Evolutionary conservation across 2,113 vertebrate genomes (phyloP), one percentile per base, ranked within the genome.

Genomic region (Sardina pilchardus): DNA sequence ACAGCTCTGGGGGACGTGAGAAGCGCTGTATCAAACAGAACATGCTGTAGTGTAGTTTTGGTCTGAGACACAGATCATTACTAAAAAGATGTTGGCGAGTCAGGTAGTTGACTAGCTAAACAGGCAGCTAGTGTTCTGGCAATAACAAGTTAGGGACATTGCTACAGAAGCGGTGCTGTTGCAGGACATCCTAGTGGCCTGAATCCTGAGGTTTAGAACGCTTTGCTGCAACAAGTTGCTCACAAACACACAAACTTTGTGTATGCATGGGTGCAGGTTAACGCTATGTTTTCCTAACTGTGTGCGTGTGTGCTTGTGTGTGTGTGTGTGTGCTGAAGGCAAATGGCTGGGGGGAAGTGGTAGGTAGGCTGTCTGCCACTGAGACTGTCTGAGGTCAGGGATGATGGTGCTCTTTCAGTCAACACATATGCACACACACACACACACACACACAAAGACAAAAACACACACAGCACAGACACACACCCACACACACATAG

Each of bases 331-430:
- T 63, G 24, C 24, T 26, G 6, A 8, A 8, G 24, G 26, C n/a
- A 59, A 80, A 91, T 85, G 83, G 80, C 30, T 82, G 90, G 89
- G 92, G 91, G 89, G 84, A 89, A 89, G 88, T 81, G 88, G 89
- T 45, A 56, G 12, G 26, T 48, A 80, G 86, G n/a, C 36, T 12
- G 78, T 85, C 75, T 86, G 75, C 16, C 59, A 90, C 36, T 87
- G 87, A 88, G 89, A 89, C 86, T 75, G 87, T 53, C 81, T 30
- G 67, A 82, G 88, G 88, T 88, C 89, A 90, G 8, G 80, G 47
- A 82, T 71, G 47, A 82, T 71, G 56, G n/a, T 0, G 56, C n/a
- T 63, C 5, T n/a, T n/a, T 63, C 56, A n/a, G 21, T 63, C 56
- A n/a, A 24, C 8, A 21, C 84, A 30, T 39, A 30, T 67, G 86